Conservation (phyloP, 2,113 vertebrate genomes). For the Eulemur macaco region DNA sequence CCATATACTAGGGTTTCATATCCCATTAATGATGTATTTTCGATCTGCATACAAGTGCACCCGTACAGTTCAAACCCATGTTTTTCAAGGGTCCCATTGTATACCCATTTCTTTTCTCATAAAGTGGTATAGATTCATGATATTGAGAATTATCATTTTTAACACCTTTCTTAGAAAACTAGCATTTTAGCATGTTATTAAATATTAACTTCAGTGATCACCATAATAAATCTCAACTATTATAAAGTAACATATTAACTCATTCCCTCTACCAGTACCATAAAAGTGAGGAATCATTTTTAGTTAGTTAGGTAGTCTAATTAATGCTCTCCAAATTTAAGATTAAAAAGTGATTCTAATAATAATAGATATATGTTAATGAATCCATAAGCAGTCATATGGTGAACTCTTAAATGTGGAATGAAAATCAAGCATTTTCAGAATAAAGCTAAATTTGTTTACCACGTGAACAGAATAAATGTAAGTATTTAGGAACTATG, state of each 20-base stretch:
- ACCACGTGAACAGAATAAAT: not conserved
- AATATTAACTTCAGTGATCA: constrained; percentile 26
- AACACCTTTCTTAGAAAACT: constrained; percentile 23
- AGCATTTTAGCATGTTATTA: constrained; percentile 1
- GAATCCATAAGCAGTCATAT: constrained; percentile 8
- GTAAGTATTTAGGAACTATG: not conserved
- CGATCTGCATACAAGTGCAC: not conserved
- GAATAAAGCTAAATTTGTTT: constrained; percentile 27
- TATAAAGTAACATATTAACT: not conserved
- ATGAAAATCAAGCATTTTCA: constrained; percentile 49
- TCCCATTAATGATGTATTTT: not conserved
- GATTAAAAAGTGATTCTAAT: not conserved
- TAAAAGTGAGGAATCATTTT: not conserved
- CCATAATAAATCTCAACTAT: not conserved
- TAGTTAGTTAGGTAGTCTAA: not conserved
- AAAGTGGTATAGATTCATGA: not conserved
- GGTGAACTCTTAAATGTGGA: constrained; percentile 1
- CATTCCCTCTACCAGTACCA: not conserved
- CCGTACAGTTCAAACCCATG: not conserved
- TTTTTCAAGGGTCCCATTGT: not conserved
- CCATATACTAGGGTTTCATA: not conserved
- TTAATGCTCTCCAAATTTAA: constrained; percentile 3
- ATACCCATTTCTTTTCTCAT: not conserved
- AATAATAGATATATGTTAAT: not conserved
- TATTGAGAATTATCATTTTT: constrained; percentile 17